phyloP scores from a whole-genome alignment of 2,113 vertebrate genomes.

The Aythya baeri region DNA sequence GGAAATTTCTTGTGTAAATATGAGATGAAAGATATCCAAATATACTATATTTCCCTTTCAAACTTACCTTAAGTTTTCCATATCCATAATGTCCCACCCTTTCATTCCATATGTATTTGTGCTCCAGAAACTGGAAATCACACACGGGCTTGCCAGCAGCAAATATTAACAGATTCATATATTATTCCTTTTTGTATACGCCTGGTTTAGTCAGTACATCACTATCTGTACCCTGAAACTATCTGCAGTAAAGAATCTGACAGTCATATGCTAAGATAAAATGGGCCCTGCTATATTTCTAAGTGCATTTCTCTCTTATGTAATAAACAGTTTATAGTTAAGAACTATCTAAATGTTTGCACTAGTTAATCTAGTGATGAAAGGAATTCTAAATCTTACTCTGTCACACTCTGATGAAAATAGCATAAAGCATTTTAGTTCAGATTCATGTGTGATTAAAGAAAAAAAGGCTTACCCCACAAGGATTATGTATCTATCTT shows the following conservation, averaged over 20 bases:
- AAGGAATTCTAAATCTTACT: slow-evolving; percentile 53
- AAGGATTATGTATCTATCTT: neutral
- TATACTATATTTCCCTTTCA: slow-evolving; percentile 68
- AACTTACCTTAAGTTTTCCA: slow-evolving; percentile 71
- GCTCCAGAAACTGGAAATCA: slow-evolving; percentile 70
- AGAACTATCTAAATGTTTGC: slow-evolving; percentile 58
- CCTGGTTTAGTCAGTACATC: slow-evolving; percentile 57
- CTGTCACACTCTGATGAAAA: slow-evolving; percentile 42
- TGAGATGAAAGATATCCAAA: slow-evolving; percentile 71
- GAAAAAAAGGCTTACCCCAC: slow-evolving; percentile 10
- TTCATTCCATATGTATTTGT: slow-evolving; percentile 51
- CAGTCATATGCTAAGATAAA: slow-evolving; percentile 44
- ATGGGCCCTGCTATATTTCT: slow-evolving; percentile 59
- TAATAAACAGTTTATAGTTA: slow-evolving; percentile 71
- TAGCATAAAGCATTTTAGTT: slow-evolving; percentile 20
- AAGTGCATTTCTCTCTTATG: slow-evolving; percentile 56
- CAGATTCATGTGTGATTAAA: neutral
- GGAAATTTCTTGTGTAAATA: slow-evolving; percentile 75
- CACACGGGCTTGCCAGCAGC: slow-evolving; percentile 54
- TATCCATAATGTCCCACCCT: slow-evolving; percentile 58
- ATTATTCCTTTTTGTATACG: slow-evolving; percentile 61
- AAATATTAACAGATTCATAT: slow-evolving; percentile 72
- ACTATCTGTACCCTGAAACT: slow-evolving; percentile 46
- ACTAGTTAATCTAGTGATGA: slow-evolving; percentile 43
- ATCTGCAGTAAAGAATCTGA: slow-evolving; percentile 23